phyloP scores from a whole-genome alignment of 2,888 invertebrate genomes.

The Pogonocherus hispidulus region DNA sequence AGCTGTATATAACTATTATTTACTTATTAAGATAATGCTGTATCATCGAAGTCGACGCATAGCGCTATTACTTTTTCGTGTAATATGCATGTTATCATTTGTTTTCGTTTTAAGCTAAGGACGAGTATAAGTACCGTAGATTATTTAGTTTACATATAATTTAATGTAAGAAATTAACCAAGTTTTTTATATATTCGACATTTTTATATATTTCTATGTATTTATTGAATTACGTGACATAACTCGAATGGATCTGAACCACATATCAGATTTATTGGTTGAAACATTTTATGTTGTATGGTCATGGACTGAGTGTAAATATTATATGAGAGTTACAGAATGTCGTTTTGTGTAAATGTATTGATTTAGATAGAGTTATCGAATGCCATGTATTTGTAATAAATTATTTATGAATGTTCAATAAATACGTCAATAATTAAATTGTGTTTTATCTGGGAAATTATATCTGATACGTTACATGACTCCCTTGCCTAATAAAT shows the following conservation, averaged over 20 bases:
- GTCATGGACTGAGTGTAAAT: conserved; percentile 54
- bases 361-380: conserved; percentile 44
- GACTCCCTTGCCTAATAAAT: background rate
- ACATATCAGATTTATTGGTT: conserved; percentile 40
- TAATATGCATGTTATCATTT: conserved; percentile 15
- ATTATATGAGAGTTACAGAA: conserved; percentile 48
- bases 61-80: conserved; percentile 13
- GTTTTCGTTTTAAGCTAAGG: conserved; percentile 8
- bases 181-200: conserved; percentile 16
- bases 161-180: conserved; percentile 25
- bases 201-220: conserved; percentile 30
- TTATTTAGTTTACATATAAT: conserved; percentile 25
- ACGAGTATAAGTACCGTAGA: background rate
- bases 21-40: background rate
- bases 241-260: conserved; percentile 27
- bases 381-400: conserved; percentile 54
- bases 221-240: conserved; percentile 21
- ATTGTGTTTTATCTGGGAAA: conserved; percentile 5
- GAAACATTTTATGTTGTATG: conserved; percentile 32
- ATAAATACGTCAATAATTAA: conserved; percentile 36
- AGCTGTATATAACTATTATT: conserved; percentile 40
- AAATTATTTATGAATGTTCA: conserved; percentile 56
- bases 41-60: conserved; percentile 5
- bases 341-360: conserved; percentile 52
- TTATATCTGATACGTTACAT: background rate